phyloP scores from a whole-genome alignment of 2,888 invertebrate genomes.

The Anagyrus pseudococci region DNA sequence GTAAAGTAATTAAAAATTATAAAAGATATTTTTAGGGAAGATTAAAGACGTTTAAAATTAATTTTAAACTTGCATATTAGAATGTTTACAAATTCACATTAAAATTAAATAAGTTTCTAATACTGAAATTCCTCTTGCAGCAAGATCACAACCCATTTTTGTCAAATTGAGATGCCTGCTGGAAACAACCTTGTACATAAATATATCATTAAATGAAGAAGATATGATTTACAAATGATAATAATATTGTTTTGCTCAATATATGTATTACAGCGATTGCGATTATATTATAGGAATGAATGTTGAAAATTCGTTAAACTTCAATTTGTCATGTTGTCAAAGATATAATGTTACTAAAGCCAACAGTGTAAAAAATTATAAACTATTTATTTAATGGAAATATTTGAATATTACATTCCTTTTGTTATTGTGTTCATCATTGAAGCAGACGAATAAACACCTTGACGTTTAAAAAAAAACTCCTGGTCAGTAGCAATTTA shows the following conservation, averaged over 20 bases:
- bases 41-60: too few species aligned
- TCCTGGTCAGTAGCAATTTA: too few species aligned
- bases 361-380: slow-evolving; percentile 6
- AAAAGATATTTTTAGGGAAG: too few species aligned
- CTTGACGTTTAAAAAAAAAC: slow-evolving; percentile 5
- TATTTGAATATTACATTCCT: slow-evolving; percentile 8
- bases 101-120: too few species aligned
- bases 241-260: slow-evolving; percentile 2
- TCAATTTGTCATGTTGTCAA: slow-evolving; percentile 4
- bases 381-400: slow-evolving; percentile 16
- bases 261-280: slow-evolving; percentile 8
- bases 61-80: too few species aligned
- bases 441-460: slow-evolving; percentile 17
- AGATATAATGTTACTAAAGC: slow-evolving; percentile 2
- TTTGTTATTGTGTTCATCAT: slow-evolving; percentile 8
- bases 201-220: slow-evolving; percentile 6
- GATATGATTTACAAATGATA: slow-evolving; percentile 22
- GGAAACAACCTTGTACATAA: slow-evolving; percentile 24
- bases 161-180: not conserved
- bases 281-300: slow-evolving; percentile 15
- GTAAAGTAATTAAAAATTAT: too few species aligned
- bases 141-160: slow-evolving; percentile 28
- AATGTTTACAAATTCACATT: too few species aligned
- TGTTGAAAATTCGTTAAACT: slow-evolving; percentile 9
- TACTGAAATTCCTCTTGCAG: slow-evolving; percentile 19